Base-by-base conservation (phyloP, 1,140 invertebrate genomes). In the Streblospio benedicti region DNA sequence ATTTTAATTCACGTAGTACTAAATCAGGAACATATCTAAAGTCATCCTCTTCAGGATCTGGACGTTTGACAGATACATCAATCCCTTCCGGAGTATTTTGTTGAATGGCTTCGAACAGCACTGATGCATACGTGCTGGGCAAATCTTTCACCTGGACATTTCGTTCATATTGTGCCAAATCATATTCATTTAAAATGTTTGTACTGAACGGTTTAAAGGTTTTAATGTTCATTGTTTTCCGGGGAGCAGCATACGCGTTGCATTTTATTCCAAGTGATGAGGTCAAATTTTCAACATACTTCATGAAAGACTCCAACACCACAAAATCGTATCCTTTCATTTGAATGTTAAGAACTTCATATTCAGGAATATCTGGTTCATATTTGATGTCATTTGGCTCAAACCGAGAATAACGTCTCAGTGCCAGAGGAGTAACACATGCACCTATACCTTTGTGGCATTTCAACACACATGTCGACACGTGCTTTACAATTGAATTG, bases 261-360 rank as follows among this genome's bases (percentile, higher is more conserved):
- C 31, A 38, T 25, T 9, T n/a, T n/a, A 93, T 74, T 32, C 86
- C 85, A 79, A 93, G 80, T 51, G 82, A 78, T 67, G 85, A 82
- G 31, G 87, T 85, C 63, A 88, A 74, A 67, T 82, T 83, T 67
- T 91, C 84, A 50, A 93, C 78, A 69, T 86, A 86, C 67, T 82
- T 84, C 73, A 89, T 88, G 71, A 84, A 92, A 66, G 77, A 84
- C 78, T 94, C 90, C 44, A 94, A 71, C 9, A 89, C 67, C 12
- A 87, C 82, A 77, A 83, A 94, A 72, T 90, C 86, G 70, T 91
- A 91, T 3, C 89, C 85, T 68, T 83, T 88, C 27, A 93, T 76
- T 79, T 87, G 85, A 33, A 94, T 79, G 76, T 90, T 89, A 18
- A 93, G 67, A 23, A 76, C 76, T 38, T 86, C 82, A 78, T 88